Conservation (phyloP, 2,888 invertebrate species). For the Taenaris catops region DNA sequence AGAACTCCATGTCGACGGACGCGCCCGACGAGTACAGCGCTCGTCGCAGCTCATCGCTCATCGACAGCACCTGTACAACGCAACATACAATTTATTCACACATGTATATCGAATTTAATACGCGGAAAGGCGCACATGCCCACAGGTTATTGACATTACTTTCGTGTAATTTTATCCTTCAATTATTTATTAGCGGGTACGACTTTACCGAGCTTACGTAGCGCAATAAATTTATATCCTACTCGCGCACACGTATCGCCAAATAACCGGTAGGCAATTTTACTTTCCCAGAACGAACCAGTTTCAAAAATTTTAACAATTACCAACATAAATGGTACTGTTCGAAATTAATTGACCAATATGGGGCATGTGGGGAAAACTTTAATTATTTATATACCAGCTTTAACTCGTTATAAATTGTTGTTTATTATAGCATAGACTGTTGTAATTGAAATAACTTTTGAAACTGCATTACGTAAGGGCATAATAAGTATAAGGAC, state of each 20-base stretch:
- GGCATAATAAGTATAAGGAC: slow-evolving; percentile 1
- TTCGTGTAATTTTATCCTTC: background rate
- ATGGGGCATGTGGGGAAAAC: no score
- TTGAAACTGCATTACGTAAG: slow-evolving; percentile 6
- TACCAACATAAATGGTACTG: slow-evolving; percentile 2
- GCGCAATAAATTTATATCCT: slow-evolving; percentile 3
- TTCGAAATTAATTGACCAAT: slow-evolving; percentile 6
- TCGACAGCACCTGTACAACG: slow-evolving; percentile 88
- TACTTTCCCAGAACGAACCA: slow-evolving; percentile 21
- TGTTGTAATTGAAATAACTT: no score
- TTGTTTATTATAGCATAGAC: no score
- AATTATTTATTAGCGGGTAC: background rate
- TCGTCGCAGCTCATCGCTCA: slow-evolving; percentile 94
- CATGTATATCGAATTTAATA: background rate
- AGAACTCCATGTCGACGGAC: slow-evolving; percentile 91
- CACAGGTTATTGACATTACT: slow-evolving; percentile 4
- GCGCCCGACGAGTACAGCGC: slow-evolving; percentile 88
- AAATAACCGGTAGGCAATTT: slow-evolving; percentile 18
- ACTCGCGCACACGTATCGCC: slow-evolving; percentile 10
- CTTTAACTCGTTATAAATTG: no score
- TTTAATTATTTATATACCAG: no score
- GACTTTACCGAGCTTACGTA: slow-evolving; percentile 4
- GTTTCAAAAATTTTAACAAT: slow-evolving; percentile 15
- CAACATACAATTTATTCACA: slow-evolving; percentile 16
- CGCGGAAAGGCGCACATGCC: slow-evolving; percentile 1